Percentiles rank a stretch among this genome's conserved stretches.
Conservation (phyloP, 2,888 invertebrate genomes). For the Nasonovia ribisnigri region DNA sequence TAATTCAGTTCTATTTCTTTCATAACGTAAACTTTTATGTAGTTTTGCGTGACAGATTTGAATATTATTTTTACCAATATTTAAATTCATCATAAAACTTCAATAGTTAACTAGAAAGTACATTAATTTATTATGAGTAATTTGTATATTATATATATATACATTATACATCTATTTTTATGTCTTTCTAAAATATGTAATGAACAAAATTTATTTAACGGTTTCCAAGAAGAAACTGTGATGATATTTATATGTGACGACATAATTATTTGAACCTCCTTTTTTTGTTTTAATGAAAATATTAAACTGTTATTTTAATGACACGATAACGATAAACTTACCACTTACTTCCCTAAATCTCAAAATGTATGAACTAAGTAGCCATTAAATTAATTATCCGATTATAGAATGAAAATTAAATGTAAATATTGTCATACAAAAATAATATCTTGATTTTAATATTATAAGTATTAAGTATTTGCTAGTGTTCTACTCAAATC, state of each 20-base stretch:
- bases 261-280: neutral
- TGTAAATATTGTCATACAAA: neutral
- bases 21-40: slow-evolving; percentile 25
- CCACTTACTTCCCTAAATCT: neutral
- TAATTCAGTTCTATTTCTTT: slow-evolving; percentile 3
- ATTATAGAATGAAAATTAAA: neutral
- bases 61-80: neutral
- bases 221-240: neutral
- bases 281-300: neutral
- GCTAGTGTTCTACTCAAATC: neutral
- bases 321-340: neutral
- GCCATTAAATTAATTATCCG: neutral
- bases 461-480: neutral
- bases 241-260: neutral
- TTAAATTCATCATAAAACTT: slow-evolving; percentile 37
- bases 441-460: neutral
- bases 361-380: neutral
- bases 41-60: slow-evolving; percentile 11
- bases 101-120: neutral
- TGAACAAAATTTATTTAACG: neutral
- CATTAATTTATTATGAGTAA: neutral
- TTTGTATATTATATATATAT: neutral
- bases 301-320: neutral
- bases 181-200: neutral
- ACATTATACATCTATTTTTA: neutral